phyloP scores from a whole-genome alignment of 2,797 vertebrate species.

The Acridotheres tristis region DNA sequence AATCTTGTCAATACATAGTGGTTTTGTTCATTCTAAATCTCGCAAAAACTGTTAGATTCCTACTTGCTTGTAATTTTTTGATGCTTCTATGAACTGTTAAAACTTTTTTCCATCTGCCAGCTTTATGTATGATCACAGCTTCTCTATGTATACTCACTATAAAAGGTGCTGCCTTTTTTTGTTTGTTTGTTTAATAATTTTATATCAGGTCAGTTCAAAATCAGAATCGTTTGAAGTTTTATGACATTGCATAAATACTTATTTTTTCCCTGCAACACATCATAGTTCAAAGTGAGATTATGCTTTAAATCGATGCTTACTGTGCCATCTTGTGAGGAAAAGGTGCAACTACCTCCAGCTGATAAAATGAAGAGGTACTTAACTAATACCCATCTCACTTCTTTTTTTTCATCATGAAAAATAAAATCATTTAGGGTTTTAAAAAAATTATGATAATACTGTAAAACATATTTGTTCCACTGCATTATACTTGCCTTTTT shows the following conservation, averaged over 20 bases:
- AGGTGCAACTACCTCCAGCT: slow-evolving; percentile 1
- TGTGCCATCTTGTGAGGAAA: slow-evolving; percentile 75
- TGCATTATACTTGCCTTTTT: neutral
- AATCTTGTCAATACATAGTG: slow-evolving; percentile 42
- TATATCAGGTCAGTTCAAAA: neutral
- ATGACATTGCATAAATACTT: neutral
- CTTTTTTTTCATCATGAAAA: neutral
- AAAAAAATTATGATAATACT: neutral
- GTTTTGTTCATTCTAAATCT: slow-evolving; percentile 55
- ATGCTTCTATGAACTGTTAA: neutral
- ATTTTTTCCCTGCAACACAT: neutral
- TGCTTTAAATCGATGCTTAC: slow-evolving; percentile 46
- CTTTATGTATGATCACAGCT: neutral
- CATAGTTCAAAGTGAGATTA: neutral
- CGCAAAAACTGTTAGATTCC: slow-evolving; percentile 28
- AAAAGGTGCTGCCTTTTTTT: neutral
- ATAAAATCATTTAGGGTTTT: neutral
- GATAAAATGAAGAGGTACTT: neutral
- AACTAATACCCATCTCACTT: neutral
- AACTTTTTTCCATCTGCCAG: neutral
- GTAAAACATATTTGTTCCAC: neutral
- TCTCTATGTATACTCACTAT: neutral
- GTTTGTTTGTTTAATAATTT: neutral
- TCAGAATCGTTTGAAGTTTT: neutral
- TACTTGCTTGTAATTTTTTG: neutral